A percentile compares a stretch with the other conserved stretches of the same genome.
Conservation (phyloP, 2,113 vertebrate genomes). For the Pelusios castaneus region DNA sequence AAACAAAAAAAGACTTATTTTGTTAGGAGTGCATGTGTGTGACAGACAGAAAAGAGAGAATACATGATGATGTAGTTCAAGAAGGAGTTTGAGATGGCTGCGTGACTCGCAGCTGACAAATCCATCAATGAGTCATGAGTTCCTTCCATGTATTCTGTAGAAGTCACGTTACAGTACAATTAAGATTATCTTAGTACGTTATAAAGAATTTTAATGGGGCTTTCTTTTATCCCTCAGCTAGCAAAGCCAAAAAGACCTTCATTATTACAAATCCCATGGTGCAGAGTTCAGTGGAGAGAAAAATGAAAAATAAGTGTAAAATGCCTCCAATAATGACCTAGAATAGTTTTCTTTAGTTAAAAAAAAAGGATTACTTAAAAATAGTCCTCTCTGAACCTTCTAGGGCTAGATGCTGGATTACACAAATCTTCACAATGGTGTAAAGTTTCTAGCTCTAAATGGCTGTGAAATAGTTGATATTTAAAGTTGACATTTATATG, state of each 20-base stretch:
- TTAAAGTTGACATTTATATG: background rate
- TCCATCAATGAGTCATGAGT: background rate
- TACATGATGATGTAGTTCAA: background rate
- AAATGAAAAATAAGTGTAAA: background rate
- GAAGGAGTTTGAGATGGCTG: background rate
- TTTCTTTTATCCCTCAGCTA: background rate
- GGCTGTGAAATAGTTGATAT: background rate
- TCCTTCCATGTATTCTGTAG: background rate
- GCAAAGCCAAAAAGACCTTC: background rate
- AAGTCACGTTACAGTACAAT: background rate
- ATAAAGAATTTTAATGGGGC: background rate
- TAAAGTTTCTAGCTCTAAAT: background rate
- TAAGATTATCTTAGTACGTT: background rate
- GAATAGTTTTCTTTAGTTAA: background rate
- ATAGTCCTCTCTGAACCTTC: background rate
- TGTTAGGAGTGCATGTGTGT: background rate
- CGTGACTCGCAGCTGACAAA: background rate
- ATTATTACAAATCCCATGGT: background rate
- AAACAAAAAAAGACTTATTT: background rate
- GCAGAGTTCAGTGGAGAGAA: background rate
- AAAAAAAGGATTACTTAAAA: background rate
- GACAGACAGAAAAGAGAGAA: background rate
- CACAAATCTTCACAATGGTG: background rate
- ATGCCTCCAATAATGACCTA: background rate
- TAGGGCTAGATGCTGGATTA: background rate